These are phyloP conservation scores for Scaptomyza montana DNA, from an alignment of 1,140 invertebrate species.

Conservation along the genomic window DNA sequence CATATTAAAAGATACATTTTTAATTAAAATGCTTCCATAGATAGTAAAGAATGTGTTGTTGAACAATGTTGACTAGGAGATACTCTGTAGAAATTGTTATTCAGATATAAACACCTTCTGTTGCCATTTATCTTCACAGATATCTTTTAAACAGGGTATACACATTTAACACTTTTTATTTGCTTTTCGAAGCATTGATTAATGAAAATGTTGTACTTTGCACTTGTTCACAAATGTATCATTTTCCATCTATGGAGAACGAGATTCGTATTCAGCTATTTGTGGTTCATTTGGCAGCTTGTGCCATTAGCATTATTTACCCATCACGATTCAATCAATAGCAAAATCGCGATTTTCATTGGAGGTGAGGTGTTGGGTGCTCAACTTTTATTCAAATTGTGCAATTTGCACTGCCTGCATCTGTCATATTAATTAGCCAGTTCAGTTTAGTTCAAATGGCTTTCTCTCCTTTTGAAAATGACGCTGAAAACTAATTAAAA, in stretches of 20 bases:
- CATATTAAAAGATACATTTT: conserved; percentile 41
- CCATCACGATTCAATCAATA: conserved; percentile 26
- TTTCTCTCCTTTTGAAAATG: conserved; percentile 9
- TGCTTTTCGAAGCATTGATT: background rate
- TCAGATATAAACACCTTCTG: too few species aligned
- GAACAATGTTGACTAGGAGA: background rate
- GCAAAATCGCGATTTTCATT: conserved; percentile 18
- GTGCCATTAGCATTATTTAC: conserved; percentile 21
- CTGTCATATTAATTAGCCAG: conserved; percentile 78
- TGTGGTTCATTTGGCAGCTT: conserved; percentile 1
- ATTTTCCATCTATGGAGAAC: background rate
- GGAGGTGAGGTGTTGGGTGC: background rate
- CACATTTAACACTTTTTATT: too few species aligned
- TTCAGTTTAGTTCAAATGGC: conserved; percentile 26
- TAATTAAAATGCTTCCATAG: conserved; percentile 52
- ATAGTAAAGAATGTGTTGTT: background rate
- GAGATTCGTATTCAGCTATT: background rate
- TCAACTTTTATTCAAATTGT: conserved; percentile 51
- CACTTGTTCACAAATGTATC: background rate
- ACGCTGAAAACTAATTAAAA: conserved; percentile 79
- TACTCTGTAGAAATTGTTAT: background rate
- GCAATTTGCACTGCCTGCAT: conserved; percentile 41
- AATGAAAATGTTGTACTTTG: too few species aligned
- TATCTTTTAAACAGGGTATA: too few species aligned
- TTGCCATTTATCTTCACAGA: too few species aligned